Evolutionary conservation across 23 tunicate genomes (phyloP).

Genomic region (Trididemnum nubilum): DNA sequence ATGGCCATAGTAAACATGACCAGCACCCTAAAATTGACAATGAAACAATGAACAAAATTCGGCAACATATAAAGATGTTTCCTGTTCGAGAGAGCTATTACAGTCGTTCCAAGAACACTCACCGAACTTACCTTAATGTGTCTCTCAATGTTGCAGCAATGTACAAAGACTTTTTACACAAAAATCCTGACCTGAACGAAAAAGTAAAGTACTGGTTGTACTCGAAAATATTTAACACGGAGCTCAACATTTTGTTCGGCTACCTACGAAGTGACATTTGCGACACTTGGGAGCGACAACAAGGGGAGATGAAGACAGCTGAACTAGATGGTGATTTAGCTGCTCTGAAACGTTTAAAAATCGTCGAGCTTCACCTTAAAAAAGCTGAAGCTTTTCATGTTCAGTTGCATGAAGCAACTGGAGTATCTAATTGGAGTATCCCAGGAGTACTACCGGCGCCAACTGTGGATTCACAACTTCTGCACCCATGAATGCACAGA

Average conservation of each 20-base stretch:
- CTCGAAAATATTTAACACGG: background rate
- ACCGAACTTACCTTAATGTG: background rate
- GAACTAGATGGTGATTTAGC: background rate
- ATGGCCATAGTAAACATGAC: background rate
- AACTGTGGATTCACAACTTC: constrained; percentile 20
- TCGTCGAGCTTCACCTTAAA: background rate
- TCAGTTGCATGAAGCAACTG: constrained; percentile 1
- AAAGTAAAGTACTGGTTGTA: background rate
- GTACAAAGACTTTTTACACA: background rate
- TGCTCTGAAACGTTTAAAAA: background rate
- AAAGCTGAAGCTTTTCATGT: constrained; percentile 10
- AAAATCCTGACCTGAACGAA: background rate
- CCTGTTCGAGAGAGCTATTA: background rate
- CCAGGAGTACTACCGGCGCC: constrained; percentile 12
- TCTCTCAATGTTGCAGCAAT: constrained; percentile 1
- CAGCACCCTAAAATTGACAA: background rate
- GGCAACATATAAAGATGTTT: background rate
- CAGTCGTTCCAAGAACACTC: background rate
- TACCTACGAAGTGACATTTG: background rate
- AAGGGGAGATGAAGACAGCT: background rate
- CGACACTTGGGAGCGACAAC: background rate
- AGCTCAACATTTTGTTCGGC: background rate
- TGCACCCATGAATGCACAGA: constrained; percentile 5
- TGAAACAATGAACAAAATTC: background rate
- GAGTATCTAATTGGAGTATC: background rate